Evolutionary conservation across 2,888 invertebrate genomes (phyloP).

Genomic region (Tenthredo amoena): DNA sequence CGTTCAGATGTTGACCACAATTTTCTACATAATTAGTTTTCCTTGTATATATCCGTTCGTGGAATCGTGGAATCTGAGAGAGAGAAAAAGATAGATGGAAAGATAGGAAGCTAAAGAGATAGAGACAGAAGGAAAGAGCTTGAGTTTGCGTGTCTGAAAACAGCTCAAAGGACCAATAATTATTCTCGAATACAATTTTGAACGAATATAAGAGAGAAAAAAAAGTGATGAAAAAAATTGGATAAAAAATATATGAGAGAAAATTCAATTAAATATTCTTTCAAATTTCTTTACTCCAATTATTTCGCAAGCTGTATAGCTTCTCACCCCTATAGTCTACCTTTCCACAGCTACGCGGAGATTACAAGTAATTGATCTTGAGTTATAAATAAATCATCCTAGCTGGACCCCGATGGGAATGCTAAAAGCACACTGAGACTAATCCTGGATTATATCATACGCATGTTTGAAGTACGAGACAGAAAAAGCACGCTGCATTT

Average conservation of each 20-base stretch:
- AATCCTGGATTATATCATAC: constrained; percentile 38
- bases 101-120: too few relatives aligned
- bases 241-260: background rate
- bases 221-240: background rate
- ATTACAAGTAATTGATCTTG: constrained; percentile 21
- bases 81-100: background rate
- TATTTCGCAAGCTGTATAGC: background rate
- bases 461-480: background rate
- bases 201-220: background rate
- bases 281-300: background rate
- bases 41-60: background rate
- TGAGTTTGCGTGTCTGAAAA: background rate
- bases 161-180: background rate
- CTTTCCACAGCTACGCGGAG: background rate
- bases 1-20: constrained; percentile 24
- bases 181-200: background rate
- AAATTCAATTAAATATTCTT: background rate
- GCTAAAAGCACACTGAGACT: background rate
- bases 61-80: background rate
- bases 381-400: constrained; percentile 19
- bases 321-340: background rate
- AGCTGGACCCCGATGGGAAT: constrained; percentile 14
- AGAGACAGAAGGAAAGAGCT: background rate
- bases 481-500: background rate
- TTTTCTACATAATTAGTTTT: background rate